Evolutionary conservation across 23 tunicate genomes (phyloP), one percentile per base, ranked within the genome.

Genomic region (Oikopleura dioica): DNA sequence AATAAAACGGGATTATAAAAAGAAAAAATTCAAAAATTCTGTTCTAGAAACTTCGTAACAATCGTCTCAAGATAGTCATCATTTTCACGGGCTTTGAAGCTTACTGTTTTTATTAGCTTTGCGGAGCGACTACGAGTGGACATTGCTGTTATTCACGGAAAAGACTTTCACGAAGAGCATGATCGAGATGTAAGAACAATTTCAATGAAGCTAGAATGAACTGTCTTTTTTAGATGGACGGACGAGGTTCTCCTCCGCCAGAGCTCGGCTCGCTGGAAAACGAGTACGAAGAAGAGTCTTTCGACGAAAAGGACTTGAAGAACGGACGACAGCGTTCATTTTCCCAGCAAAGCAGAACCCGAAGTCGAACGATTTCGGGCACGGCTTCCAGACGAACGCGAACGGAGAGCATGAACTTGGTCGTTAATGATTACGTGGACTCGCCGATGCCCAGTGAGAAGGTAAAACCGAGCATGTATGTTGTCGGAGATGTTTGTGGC

Each of bases 141-240:
- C 0, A 85, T 91, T 59, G 97, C 97, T 35, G 97, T 91, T 0
- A 91, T 91, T 37, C 97, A 91, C 50, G 97, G 97, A 34, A 92
- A 91, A 76, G 55, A 16, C 55, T 16, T 44, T 16, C 9, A 44
- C 16, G 55, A 44, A 44, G 55, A 16, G 16, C 16, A 44, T 9
- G 55, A 44, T 16, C 16, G 16, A 44, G 55, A 16, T 9, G 55
- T 44, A 16, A 44, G 55, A 44, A 16, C 9, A 44, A 44, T 44
- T 44, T 9, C 55, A 44, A 44, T 9, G 16, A 44, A 44, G 55
- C 16, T 44, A 44, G 16, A 44, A 44, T 44, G 16, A 44, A 44
- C 16, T 9, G 55, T 44, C 16, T 9, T 44, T 44, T 44, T 44
- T 9, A 44, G 9, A 84, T 83, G 36, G 97, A 91, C 69, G 97